Evolutionary conservation across 2,797 vertebrate genomes (phyloP).

Genomic region (Astyanax mexicanus): DNA sequence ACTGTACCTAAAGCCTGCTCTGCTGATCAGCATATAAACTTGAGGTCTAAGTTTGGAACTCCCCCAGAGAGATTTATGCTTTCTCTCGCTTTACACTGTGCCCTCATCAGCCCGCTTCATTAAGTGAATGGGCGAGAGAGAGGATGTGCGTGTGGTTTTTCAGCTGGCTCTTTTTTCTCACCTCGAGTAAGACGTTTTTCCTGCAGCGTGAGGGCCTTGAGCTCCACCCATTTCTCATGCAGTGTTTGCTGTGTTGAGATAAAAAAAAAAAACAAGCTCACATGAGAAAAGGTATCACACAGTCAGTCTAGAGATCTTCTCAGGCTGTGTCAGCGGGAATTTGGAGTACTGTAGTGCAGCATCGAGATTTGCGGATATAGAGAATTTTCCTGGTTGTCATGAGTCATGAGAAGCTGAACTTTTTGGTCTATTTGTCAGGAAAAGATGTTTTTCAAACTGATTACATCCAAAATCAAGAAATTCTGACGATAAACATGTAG

Average conservation of each 20-base stretch:
- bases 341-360: neutral
- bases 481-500: too few relatives aligned
- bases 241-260: constrained; percentile 83
- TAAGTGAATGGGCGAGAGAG: constrained; percentile 50
- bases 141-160: constrained; percentile 74
- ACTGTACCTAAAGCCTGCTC: neutral
- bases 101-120: constrained; percentile 8
- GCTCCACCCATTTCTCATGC: constrained; percentile 85
- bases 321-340: neutral
- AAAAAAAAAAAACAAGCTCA: constrained; percentile 55
- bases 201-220: constrained; percentile 84
- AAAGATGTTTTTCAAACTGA: too few relatives aligned
- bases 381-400: neutral
- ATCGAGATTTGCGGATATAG: constrained; percentile 22
- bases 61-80: constrained; percentile 13
- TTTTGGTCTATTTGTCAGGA: too few relatives aligned
- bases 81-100: constrained; percentile 27
- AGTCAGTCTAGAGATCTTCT: constrained; percentile 30
- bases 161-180: constrained; percentile 72
- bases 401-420: neutral
- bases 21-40: constrained; percentile 3
- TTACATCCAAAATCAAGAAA: too few relatives aligned
- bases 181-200: constrained; percentile 87
- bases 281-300: constrained; percentile 29
- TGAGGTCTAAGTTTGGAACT: constrained; percentile 55